Conservation (phyloP, 2,113 vertebrate genomes). For the Aix galericulata region DNA sequence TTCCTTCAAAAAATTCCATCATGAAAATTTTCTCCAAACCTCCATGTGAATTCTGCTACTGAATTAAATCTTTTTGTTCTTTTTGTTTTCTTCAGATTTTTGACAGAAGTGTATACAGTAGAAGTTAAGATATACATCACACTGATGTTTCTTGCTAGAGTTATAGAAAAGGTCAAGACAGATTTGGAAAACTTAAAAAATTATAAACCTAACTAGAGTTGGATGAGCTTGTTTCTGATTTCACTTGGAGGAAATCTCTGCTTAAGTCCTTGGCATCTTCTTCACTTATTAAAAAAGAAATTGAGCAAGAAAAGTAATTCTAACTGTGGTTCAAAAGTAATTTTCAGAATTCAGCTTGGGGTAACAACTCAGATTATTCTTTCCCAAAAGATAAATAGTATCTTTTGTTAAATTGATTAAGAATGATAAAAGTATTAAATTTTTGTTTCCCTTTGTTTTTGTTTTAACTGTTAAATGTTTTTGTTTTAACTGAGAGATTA, state of each 20-base stretch:
- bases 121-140: background rate
- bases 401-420: slow-evolving; percentile 36
- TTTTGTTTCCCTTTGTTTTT: slow-evolving; percentile 23
- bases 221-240: background rate
- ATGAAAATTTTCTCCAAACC: background rate
- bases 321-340: background rate
- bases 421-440: background rate
- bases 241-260: background rate
- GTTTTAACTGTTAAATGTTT: slow-evolving; percentile 16
- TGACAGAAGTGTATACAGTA: background rate
- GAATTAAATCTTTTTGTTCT: background rate
- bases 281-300: background rate
- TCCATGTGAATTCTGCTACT: background rate
- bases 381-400: background rate
- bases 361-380: background rate
- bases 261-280: background rate
- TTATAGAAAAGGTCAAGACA: background rate
- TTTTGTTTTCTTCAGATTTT: background rate
- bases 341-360: background rate
- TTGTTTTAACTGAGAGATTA: too few species aligned
- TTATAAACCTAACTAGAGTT: background rate
- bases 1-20: background rate
- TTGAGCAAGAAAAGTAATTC: background rate
- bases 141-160: background rate
- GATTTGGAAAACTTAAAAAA: background rate